Evolutionary conservation across 2,797 vertebrate genomes (phyloP).

Genomic region (Anguilla marmorata): DNA sequence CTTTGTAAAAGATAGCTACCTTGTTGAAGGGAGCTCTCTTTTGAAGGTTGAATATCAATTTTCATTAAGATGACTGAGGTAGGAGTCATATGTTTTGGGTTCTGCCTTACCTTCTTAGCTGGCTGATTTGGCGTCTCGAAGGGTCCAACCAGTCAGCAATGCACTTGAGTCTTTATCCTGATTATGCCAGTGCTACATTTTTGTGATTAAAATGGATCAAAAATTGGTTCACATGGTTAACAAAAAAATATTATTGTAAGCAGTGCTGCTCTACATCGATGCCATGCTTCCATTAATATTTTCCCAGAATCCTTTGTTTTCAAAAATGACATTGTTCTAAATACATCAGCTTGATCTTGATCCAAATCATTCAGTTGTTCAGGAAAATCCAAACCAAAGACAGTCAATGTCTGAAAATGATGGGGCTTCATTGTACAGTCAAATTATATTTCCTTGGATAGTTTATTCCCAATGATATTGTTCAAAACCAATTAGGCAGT

Average conservation of each 20-base stretch:
- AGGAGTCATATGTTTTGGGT: not conserved
- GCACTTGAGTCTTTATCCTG: not conserved
- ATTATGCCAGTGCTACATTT: not conserved
- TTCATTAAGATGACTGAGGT: not conserved
- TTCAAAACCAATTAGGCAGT: not conserved
- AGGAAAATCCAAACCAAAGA: not conserved
- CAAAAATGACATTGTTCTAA: not conserved
- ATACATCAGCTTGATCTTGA: not conserved
- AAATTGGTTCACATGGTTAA: not conserved
- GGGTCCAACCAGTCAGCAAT: not conserved
- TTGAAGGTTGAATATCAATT: not conserved
- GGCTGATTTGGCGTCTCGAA: not conserved
- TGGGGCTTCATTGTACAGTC: not conserved
- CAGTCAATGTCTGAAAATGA: not conserved
- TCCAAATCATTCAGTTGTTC: not conserved
- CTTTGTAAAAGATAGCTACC: slow-evolving; percentile 15
- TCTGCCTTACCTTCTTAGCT: slow-evolving; percentile 7
- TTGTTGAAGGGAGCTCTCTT: slow-evolving; percentile 11
- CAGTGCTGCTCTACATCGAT: not conserved
- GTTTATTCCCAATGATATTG: not conserved
- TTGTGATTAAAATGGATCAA: slow-evolving; percentile 9
- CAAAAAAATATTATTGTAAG: not conserved
- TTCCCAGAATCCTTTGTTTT: not conserved
- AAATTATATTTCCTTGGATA: not conserved
- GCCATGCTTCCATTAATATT: not conserved